Percentiles rank a stretch among this genome's conserved stretches.
Conservation (phyloP, 1,140 invertebrate species). For the Drosophila sucinea region DNA sequence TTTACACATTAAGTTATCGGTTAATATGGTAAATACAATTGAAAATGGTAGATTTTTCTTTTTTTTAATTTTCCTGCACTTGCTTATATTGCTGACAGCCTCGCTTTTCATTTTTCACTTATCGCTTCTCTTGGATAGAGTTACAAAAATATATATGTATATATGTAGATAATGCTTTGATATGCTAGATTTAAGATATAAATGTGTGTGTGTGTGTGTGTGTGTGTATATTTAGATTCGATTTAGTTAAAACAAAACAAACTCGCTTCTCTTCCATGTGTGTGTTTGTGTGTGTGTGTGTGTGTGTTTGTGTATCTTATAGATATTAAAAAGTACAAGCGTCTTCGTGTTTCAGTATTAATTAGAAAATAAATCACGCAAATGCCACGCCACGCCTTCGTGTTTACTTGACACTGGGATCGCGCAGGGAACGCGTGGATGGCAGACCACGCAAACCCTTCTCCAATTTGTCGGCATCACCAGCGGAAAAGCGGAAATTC, state of each 20-base stretch:
- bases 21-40: slow-evolving; percentile 26
- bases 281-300: slow-evolving; percentile 21
- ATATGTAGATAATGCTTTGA: slow-evolving; percentile 37
- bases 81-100: slow-evolving; percentile 42
- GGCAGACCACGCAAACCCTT: slow-evolving; percentile 74
- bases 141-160: slow-evolving; percentile 43
- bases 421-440: slow-evolving; percentile 74
- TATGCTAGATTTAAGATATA: slow-evolving; percentile 64
- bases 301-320: slow-evolving; percentile 56
- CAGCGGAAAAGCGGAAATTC: slow-evolving; percentile 81
- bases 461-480: slow-evolving; percentile 82
- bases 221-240: slow-evolving; percentile 18
- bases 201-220: slow-evolving; percentile 37
- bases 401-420: slow-evolving; percentile 64
- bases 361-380: slow-evolving; percentile 78
- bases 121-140: slow-evolving; percentile 12
- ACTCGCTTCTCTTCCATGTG: background rate
- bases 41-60: slow-evolving; percentile 1
- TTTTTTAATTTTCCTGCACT: slow-evolving; percentile 34
- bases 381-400: slow-evolving; percentile 31
- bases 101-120: slow-evolving; percentile 12
- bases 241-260: slow-evolving; percentile 20
- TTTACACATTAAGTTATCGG: slow-evolving; percentile 28
- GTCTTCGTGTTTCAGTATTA: slow-evolving; percentile 80
- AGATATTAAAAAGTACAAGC: slow-evolving; percentile 79